Evolutionary conservation across 2,797 vertebrate species (phyloP), one percentile per base, ranked within the genome.

Genomic region (Sciurus vulgaris): DNA sequence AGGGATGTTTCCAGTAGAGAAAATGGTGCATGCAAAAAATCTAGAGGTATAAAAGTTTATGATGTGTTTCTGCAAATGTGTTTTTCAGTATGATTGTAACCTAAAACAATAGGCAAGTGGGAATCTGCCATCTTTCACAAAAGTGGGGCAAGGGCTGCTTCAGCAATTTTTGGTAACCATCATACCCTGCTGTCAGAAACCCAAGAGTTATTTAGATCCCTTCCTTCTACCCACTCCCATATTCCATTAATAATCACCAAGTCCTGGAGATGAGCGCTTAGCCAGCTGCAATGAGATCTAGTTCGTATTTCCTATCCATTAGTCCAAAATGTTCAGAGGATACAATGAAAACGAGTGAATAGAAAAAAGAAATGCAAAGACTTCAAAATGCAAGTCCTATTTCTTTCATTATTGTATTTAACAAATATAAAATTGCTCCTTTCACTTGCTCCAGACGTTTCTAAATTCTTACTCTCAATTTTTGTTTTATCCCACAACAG

Each of bases 61-160:
- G 47, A 76, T 24, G 30, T 70, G 15, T 63, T 89, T 96, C 15
- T 41, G 44, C 69, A 89, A 89, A 79, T 89, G 67, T 4, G 14
- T 56, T 54, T 59, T 92, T 70, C 77, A 92, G 63, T 33, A 56
- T 33, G 35, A 63, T n/a, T 56, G 1, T 63, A 87, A 35, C 12
- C 41, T 35, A 74, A 87, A 89, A n/a, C 41, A 84, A 84, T 30
- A 90, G n/a, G n/a, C 38, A 86, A 86, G 67, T 91, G 65, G 70
- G 44, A 72, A 91, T 81, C 94, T 94, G 51, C 30, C 61, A 56
- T 70, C 38, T 76, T 93, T 59, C n/a, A 44, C 47, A 65, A 73
- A 87, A 49, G 22, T 54, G 18, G 30, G 11, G 44, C 12, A 2
- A n/a, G 20, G 18, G 49, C n/a, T 77, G 61, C 38, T 88, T 88